Conservation (phyloP, 2,113 vertebrate genomes). For the Ploceus nigricollis region DNA sequence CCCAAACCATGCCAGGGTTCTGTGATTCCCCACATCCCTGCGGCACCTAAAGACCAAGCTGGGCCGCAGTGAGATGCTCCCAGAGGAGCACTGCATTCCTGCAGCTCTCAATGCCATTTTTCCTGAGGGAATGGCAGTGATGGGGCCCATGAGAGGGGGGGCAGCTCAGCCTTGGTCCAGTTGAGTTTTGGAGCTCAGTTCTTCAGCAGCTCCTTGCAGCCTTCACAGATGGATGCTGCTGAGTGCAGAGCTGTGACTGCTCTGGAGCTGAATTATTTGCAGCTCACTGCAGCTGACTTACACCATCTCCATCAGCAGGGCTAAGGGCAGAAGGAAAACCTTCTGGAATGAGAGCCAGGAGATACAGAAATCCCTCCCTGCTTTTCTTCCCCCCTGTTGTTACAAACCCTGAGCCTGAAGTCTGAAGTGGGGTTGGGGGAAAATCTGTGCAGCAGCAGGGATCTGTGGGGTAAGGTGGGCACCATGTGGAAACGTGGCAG, state of each 20-base stretch:
- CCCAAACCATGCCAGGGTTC: neutral
- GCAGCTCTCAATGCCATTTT: fast-evolving
- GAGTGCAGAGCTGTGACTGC: neutral
- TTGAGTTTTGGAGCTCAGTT: neutral
- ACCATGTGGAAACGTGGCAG: fast-evolving
- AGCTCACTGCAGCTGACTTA: conserved; percentile 40
- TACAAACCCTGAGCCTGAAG: neutral
- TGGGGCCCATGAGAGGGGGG: fast-evolving
- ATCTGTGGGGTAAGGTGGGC: neutral
- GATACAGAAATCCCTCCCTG: neutral
- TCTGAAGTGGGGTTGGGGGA: neutral
- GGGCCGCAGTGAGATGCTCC: neutral
- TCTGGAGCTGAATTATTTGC: neutral
- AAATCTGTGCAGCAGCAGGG: neutral
- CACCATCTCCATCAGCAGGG: neutral
- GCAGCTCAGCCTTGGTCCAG: neutral
- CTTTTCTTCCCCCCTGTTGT: neutral
- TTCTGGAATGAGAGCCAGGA: neutral
- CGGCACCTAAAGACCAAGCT: neutral
- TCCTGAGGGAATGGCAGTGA: fast-evolving
- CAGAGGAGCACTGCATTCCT: neutral
- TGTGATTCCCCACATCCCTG: fast-evolving
- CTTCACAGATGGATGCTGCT: neutral
- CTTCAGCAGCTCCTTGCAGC: neutral
- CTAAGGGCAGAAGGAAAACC: neutral